A percentile compares a stretch with the other conserved stretches of the same genome.
phyloP scores from a whole-genome alignment of 2,888 invertebrate species.

The Geophilus truncorum region DNA sequence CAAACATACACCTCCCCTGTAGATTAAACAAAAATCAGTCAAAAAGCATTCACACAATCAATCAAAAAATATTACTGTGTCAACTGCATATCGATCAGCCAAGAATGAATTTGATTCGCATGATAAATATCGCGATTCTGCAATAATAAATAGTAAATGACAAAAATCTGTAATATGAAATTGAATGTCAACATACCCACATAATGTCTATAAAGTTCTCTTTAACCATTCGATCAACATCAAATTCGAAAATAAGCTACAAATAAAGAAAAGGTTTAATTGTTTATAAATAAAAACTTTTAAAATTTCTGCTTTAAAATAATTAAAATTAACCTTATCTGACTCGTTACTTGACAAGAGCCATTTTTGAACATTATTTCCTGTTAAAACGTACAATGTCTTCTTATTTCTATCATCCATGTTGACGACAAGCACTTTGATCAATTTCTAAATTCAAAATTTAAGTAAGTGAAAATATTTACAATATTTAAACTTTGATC shows the following conservation, averaged over 20 bases:
- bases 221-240: conserved; percentile 64
- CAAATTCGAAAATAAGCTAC: conserved; percentile 66
- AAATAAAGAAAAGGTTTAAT: no score
- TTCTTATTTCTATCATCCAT: conserved; percentile 50
- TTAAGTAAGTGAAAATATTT: neutral
- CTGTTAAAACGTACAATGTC: conserved; percentile 66
- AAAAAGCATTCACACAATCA: neutral
- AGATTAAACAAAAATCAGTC: conserved; percentile 29
- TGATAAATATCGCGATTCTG: conserved; percentile 48
- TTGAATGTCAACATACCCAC: conserved; percentile 55
- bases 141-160: conserved; percentile 33
- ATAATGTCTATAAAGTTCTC: conserved; percentile 64
- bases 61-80: conserved; percentile 49
- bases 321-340: conserved; percentile 55
- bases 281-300: conserved; percentile 34
- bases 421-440: conserved; percentile 59
- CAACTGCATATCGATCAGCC: conserved; percentile 73
- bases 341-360: conserved; percentile 56
- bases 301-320: neutral
- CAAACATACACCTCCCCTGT: conserved; percentile 59
- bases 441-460: conserved; percentile 52
- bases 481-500: no score
- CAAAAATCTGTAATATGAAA: neutral
- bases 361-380: conserved; percentile 80
- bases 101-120: conserved; percentile 60